Evolutionary conservation across 1,140 invertebrate genomes (phyloP), one percentile per base, ranked within the genome.

Genomic region (Palaemon carinicauda): DNA sequence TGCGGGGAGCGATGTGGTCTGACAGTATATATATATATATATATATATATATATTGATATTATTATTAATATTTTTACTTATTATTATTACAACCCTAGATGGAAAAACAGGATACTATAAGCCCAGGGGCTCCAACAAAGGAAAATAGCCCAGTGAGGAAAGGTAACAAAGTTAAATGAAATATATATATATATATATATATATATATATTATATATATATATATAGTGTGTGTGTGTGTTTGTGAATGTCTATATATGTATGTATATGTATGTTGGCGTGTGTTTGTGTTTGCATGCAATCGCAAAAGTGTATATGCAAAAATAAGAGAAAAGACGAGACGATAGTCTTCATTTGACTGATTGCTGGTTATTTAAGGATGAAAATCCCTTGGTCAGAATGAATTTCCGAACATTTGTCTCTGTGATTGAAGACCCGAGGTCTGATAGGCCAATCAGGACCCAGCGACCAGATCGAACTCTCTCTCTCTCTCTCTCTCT

Each of bases 131-230:
- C n/a, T n/a, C n/a, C n/a, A n/a, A n/a, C n/a, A n/a, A n/a, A n/a
- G n/a, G n/a, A n/a, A n/a, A n/a, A n/a, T n/a, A n/a, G n/a, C n/a
- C n/a, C n/a, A n/a, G n/a, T n/a, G n/a, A n/a, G n/a, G n/a, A n/a
- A n/a, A n/a, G n/a, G n/a, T n/a, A n/a, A n/a, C n/a, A n/a, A n/a
- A n/a, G n/a, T n/a, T n/a, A n/a, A n/a, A n/a, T n/a, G n/a, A n/a
- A n/a, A 69, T 1, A 21, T n/a, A 69, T 65, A 65, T 65, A 69
- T 69, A 69, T 21, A 69, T 69, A 69, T 69, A 69, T 69, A 69
- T 69, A 69, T 69, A 69, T 69, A 19, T 69, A 69, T 69, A 69
- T n/a, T 69, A 69, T 69, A 69, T 69, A 69, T 69, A 69, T 69
- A 69, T 69, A 69, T 69, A 69, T 69, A 65, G 10, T 24, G 10